Percentiles rank a stretch among this genome's conserved stretches.
These are phyloP conservation scores for Sycophaga agraensis DNA, from an alignment of 1,140 invertebrate genomes.

Conservation along the genomic window DNA sequence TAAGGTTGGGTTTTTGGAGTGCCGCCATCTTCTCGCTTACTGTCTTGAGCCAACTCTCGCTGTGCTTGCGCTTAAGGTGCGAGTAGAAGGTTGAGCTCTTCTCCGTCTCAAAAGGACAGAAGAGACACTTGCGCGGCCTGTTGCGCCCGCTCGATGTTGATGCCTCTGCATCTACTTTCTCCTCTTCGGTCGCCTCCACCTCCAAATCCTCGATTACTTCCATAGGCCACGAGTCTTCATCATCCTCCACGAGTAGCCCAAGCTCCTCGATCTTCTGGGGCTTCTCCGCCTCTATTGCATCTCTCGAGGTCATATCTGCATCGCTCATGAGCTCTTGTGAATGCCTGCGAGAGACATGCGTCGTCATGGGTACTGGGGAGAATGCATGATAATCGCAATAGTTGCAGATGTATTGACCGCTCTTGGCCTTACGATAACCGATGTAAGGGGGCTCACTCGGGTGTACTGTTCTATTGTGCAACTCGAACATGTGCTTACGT, in stretches of 20 bases:
- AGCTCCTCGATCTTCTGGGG: slow-evolving; percentile 7
- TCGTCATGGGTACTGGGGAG: no score
- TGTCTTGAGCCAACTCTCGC: neutral
- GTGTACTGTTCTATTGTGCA: slow-evolving; percentile 41
- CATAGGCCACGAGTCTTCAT: slow-evolving; percentile 10
- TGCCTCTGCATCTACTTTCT: neutral
- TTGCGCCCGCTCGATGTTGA: no score
- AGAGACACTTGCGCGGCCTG: neutral
- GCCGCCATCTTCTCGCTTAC: neutral
- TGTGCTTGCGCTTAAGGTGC: slow-evolving; percentile 22
- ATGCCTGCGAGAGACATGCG: no score
- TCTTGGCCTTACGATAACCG: neutral
- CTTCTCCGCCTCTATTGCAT: neutral
- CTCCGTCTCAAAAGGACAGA: neutral
- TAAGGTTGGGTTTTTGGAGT: neutral
- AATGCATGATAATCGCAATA: slow-evolving; percentile 5
- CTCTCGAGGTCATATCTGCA: no score
- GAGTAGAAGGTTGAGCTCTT: slow-evolving; percentile 12
- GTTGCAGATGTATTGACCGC: slow-evolving; percentile 1
- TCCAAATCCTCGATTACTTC: neutral
- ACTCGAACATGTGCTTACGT: slow-evolving; percentile 48
- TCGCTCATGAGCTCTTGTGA: no score
- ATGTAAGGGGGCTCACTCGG: neutral
- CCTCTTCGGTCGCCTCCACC: neutral
- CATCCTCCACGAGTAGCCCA: no score